A percentile compares a stretch with the other conserved stretches of the same genome.
Evolutionary conservation across 2,797 vertebrate species (phyloP).

Genomic region (Mus spretus): DNA sequence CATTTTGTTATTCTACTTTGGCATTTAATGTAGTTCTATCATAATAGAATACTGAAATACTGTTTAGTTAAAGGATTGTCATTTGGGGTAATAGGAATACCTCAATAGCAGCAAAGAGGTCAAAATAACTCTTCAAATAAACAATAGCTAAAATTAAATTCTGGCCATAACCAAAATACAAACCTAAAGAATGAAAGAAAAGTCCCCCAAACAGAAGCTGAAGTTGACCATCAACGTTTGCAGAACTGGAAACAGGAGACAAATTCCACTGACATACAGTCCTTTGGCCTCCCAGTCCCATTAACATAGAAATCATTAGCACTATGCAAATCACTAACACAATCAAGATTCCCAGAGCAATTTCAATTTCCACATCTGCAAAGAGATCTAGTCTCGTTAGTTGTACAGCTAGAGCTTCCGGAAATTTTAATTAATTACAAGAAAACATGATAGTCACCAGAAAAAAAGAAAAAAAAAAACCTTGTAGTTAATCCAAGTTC

Average conservation of each 20-base stretch:
- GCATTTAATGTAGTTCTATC: conserved; percentile 68
- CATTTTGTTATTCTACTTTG: conserved; percentile 67
- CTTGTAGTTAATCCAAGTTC: conserved; percentile 71
- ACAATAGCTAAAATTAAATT: conserved; percentile 59
- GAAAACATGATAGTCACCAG: conserved; percentile 72
- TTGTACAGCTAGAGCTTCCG: conserved; percentile 77
- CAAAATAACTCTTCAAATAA: conserved; percentile 68
- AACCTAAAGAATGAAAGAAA: conserved; percentile 62
- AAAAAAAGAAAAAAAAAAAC: conserved; percentile 14
- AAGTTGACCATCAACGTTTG: conserved; percentile 46
- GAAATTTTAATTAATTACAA: conserved; percentile 82
- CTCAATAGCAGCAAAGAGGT: conserved; percentile 36
- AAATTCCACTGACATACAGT: conserved; percentile 51
- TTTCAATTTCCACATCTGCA: conserved; percentile 79
- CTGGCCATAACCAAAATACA: conserved; percentile 50
- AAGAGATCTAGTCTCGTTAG: conserved; percentile 81
- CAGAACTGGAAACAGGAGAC: conserved; percentile 70
- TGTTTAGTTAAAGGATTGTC: conserved; percentile 47
- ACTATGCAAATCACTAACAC: conserved; percentile 82
- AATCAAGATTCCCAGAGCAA: conserved; percentile 82
- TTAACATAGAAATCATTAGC: conserved; percentile 84
- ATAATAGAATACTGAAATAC: conserved; percentile 63
- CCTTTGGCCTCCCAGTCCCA: conserved; percentile 62
- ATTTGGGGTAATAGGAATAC: conserved; percentile 40
- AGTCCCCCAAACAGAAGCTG: neutral